phyloP scores from a whole-genome alignment of 2,888 invertebrate genomes.

The Diachrysia chrysitis region DNA sequence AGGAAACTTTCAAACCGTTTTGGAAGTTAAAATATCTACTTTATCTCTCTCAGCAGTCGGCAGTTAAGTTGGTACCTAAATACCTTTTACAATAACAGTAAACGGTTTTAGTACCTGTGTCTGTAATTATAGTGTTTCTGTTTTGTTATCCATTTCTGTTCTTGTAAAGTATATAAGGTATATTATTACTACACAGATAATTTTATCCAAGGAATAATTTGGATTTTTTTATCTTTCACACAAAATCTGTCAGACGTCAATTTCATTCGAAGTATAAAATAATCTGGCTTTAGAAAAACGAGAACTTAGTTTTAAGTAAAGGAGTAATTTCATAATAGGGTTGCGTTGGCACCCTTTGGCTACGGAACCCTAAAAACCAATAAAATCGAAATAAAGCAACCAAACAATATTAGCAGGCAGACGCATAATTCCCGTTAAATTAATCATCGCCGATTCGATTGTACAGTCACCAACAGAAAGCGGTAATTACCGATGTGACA shows the following conservation, averaged over 20 bases:
- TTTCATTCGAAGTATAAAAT: too few species aligned
- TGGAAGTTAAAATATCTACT: constrained; percentile 40
- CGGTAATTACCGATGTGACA: constrained; percentile 66
- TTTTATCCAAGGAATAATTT: too few species aligned
- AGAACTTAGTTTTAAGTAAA: too few species aligned
- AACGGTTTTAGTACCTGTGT: constrained; percentile 28
- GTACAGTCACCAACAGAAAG: constrained; percentile 57
- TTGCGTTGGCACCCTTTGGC: too few species aligned
- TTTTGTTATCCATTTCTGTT: constrained; percentile 19
- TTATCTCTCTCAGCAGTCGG: constrained; percentile 41
- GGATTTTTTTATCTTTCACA: too few species aligned
- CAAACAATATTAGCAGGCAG: constrained; percentile 26
- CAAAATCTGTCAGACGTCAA: too few species aligned
- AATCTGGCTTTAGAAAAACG: too few species aligned
- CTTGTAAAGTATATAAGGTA: background rate
- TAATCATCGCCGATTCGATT: constrained; percentile 60
- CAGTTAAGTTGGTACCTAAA: constrained; percentile 39
- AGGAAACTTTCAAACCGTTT: constrained; percentile 21
- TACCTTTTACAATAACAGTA: constrained; percentile 38
- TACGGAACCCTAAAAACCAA: too few species aligned
- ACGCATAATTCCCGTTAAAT: constrained; percentile 41
- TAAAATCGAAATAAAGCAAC: background rate
- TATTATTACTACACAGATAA: too few species aligned
- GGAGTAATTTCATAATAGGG: too few species aligned
- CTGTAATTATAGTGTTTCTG: constrained; percentile 24